A percentile compares a stretch with the other conserved stretches of the same genome.
Conservation (phyloP, 2,113 vertebrate genomes). For the Corapipo altera region DNA sequence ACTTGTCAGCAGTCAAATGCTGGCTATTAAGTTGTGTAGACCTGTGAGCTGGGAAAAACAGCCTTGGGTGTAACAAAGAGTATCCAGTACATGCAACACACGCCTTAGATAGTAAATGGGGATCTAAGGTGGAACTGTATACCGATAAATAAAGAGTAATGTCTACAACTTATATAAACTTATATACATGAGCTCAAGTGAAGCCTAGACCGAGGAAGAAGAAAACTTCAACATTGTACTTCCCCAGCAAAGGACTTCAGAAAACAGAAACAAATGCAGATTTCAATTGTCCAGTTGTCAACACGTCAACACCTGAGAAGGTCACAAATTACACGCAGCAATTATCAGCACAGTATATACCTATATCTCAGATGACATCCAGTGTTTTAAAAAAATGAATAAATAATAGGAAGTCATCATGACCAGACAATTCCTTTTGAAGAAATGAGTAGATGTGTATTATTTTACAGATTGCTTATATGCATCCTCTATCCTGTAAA, state of each 20-base stretch:
- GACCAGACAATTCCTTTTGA: not conserved
- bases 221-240: not conserved
- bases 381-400: not conserved
- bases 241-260: not conserved
- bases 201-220: not conserved
- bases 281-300: not conserved
- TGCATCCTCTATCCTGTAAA: not conserved
- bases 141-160: not conserved
- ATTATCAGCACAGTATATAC: not conserved
- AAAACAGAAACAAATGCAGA: not conserved
- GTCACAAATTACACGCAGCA: not conserved
- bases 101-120: not conserved
- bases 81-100: not conserved
- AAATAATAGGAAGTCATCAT: not conserved
- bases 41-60: not conserved
- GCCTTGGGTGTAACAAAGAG: not conserved
- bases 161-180: not conserved
- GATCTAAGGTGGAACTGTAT: not conserved
- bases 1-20: not conserved
- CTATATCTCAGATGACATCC: not conserved
- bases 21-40: not conserved
- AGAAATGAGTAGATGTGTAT: not conserved
- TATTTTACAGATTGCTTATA: not conserved
- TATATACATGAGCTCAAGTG: not conserved
- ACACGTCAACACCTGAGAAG: not conserved